A percentile compares a stretch with the other conserved stretches of the same genome.
Conservation (phyloP, 2,113 vertebrate genomes). For the Cromileptes altivelis region DNA sequence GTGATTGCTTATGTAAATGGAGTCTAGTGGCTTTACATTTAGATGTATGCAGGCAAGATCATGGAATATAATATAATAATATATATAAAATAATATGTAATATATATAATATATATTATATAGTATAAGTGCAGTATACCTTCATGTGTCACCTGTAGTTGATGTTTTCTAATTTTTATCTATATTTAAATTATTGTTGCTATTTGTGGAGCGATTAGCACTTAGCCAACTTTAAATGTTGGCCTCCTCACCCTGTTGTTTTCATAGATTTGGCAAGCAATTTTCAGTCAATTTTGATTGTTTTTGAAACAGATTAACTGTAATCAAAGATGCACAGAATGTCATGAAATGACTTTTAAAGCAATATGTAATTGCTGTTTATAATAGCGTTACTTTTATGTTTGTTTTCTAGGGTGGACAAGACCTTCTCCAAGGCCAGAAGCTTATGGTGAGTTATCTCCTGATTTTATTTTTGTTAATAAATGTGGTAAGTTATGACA, state of each 20-base stretch:
- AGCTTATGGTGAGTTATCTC: conserved; percentile 78
- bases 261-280: background rate
- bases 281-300: background rate
- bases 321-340: background rate
- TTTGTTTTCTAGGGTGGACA: conserved; percentile 80
- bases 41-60: background rate
- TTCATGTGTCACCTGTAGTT: background rate
- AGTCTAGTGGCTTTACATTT: too few relatives aligned
- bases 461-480: background rate
- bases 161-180: background rate
- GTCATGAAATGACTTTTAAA: background rate
- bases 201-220: background rate
- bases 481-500: background rate
- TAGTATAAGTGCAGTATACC: background rate
- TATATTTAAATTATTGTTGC: background rate
- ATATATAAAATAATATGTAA: too few relatives aligned
- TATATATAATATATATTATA: too few relatives aligned
- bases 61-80: background rate
- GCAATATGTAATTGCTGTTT: background rate
- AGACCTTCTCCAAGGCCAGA: conserved; percentile 81
- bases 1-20: too few relatives aligned
- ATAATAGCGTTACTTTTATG: conserved; percentile 13
- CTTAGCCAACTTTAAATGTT: background rate
- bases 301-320: background rate
- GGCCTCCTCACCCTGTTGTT: background rate